Evolutionary conservation across 2,797 vertebrate species (phyloP), one percentile per base, ranked within the genome.

Genomic region (Neopelma chrysocephalum): DNA sequence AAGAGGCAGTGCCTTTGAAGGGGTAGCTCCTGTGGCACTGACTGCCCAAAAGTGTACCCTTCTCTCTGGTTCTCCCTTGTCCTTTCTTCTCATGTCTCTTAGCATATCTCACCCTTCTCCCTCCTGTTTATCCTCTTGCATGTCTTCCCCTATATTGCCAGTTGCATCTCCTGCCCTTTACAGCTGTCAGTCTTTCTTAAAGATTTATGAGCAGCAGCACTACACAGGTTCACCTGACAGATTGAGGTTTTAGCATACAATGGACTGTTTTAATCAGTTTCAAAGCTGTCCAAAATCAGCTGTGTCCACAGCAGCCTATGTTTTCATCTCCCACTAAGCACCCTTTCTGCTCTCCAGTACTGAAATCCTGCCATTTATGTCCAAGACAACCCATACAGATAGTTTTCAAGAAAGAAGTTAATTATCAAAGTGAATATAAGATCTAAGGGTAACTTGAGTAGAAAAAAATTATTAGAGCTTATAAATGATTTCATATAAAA

Each of bases 11-110:
- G 34, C 34, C 21, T 65, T 56, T 61, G 20, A 62, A 8, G 5
- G 9, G 13, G 1, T 17, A 65, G 50, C 20, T 70, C 15, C 22
- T 32, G 19, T 6, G 7, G 13, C 27, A 56, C 0, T 0, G 0
- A 21, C 40, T 32, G 19, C 23, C 16, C 4, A 7, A 15, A 14
- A 42, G 17, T 0, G 1, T 9, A 19, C 29, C 40, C 29, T 60
- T 58, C 18, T 23, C 15, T 51, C n/a, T 14, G 8, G 6, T 31
- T 42, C 15, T 32, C 58, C 6, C 27, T 34, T 60, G 3, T 12
- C 56, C 34, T 64, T 25, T 47, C 25, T 64, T 81, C 20, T 62
- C 25, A 12, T 6, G 8, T 18, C 16, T 58, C 48, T 36, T 54
- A 17, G 2, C 3, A 2, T 31, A 51, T 9, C 8, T 77, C 42